Evolutionary conservation across 2,113 vertebrate genomes (phyloP), one percentile per base, ranked within the genome.

Genomic region (Hemibagrus wyckioides): DNA sequence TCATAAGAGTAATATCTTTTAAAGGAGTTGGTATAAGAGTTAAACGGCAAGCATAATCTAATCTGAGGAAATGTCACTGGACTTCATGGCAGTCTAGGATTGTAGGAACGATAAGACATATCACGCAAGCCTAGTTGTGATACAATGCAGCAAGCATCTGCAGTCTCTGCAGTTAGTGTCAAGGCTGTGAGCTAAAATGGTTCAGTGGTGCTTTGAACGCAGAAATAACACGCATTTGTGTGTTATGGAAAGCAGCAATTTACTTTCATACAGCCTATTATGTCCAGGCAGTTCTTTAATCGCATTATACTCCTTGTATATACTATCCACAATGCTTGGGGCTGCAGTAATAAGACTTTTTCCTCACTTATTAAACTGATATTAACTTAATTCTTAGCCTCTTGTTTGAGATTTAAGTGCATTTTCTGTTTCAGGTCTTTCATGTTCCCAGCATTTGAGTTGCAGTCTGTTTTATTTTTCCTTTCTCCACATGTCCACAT

Each of bases 101-200:
- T 48, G 50, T 56, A 57, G 77, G 52, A 80, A 39, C 13, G 11
- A 57, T 57, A 13, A 3, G 14, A 14, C 41, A 23, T 56, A 59
- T 59, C 23, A 59, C 54, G 56, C 75, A 82, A 88, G 87, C 73
- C 19, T 67, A 61, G 39, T 84, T 56, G 67, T 80, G 84, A 87
- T 84, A 75, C 87, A 54, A 50, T 48, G 85, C 81, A 81, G 73
- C 84, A 80, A 75, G 61, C 86, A 33, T 81, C 10, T 52, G 39
- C 71, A 75, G 85, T 82, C 76, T 81, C 80, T 54, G 85, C 61
- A 80, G 77, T 81, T 44, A 81, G 44, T 84, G 85, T 76, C 84
- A 76, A 28, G 23, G 84, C 61, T 84, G 79, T 86, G 75, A 84
- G 67, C 36, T 50, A 30, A 88, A 80, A 83, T 90, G 67, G 77